A percentile compares a stretch with the other conserved stretches of the same genome.
phyloP scores from a whole-genome alignment of 1,140 invertebrate species.

The Lasioglossum baleicum region DNA sequence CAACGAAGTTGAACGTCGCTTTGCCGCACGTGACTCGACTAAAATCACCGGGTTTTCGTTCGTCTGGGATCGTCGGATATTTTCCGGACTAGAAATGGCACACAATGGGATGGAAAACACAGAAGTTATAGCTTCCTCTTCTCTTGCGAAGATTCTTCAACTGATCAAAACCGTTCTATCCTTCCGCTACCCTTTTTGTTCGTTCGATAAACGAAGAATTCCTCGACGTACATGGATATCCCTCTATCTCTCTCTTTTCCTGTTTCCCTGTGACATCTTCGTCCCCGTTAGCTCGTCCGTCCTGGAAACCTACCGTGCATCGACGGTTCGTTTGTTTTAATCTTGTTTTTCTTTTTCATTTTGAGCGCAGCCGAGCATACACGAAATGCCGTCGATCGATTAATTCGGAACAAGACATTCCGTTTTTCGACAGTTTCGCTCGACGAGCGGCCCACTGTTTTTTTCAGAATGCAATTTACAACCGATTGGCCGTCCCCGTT shows the following conservation, averaged over 20 bases:
- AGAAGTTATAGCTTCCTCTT: neutral
- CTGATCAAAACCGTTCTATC: neutral
- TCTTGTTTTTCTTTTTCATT: neutral
- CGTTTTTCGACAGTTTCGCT: slow-evolving; percentile 20
- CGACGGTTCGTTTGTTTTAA: neutral
- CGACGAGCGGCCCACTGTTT: slow-evolving; percentile 4
- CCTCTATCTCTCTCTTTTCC: too few species aligned
- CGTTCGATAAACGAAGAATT: too few species aligned
- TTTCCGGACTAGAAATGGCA: slow-evolving; percentile 38
- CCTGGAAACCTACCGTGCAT: neutral
- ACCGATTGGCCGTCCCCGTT: neutral
- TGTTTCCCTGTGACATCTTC: neutral
- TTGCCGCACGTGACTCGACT: slow-evolving; percentile 54
- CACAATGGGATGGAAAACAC: slow-evolving; percentile 27
- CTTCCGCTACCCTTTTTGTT: too few species aligned
- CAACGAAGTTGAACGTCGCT: slow-evolving; percentile 44
- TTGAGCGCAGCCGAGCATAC: neutral
- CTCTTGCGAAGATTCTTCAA: neutral
- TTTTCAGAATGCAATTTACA: slow-evolving; percentile 28
- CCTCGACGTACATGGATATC: neutral
- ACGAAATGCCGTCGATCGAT: slow-evolving; percentile 21
- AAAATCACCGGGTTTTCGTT: slow-evolving; percentile 2
- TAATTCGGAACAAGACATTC: slow-evolving; percentile 29
- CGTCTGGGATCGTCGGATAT: slow-evolving; percentile 13
- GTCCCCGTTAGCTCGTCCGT: neutral